Percentiles rank a stretch among this genome's conserved stretches.
These are phyloP conservation scores for Tretioscincus oriximinensis DNA, from an alignment of 2,113 vertebrate genomes.

Conservation along the genomic window DNA sequence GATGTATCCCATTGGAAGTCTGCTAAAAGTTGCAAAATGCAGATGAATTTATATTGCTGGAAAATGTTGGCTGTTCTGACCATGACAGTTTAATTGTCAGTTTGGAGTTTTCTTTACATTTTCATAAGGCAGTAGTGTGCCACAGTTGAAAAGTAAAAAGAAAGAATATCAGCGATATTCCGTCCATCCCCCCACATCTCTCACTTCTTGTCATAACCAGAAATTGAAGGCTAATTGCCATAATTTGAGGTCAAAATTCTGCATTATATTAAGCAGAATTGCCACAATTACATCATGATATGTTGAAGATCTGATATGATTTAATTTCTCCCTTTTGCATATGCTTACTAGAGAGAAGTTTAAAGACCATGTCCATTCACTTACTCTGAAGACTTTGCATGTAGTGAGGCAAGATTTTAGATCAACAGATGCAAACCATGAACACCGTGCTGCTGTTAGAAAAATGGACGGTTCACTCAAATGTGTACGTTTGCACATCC, in stretches of 20 bases:
- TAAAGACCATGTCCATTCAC: background rate
- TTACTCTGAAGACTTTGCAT: background rate
- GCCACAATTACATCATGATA: background rate
- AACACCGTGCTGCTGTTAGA: background rate
- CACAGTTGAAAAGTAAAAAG: slow-evolving; percentile 6
- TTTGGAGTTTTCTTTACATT: slow-evolving; percentile 15
- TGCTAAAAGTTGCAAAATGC: slow-evolving; percentile 49
- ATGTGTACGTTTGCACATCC: too few species aligned
- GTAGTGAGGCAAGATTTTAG: background rate
- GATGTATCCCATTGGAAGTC: slow-evolving; percentile 26
- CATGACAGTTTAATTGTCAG: slow-evolving; percentile 20
- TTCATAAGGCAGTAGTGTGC: background rate
- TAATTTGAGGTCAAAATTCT: background rate
- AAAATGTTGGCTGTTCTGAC: slow-evolving; percentile 40
- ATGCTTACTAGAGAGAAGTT: background rate
- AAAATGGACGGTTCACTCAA: background rate
- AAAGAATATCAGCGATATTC: slow-evolving; percentile 10
- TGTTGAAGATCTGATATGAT: background rate
- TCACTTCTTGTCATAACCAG: background rate
- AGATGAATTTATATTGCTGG: slow-evolving; percentile 34
- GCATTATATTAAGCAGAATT: background rate
- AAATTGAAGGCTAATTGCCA: background rate
- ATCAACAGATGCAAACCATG: background rate
- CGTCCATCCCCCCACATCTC: background rate
- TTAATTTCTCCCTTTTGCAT: background rate